Base-by-base conservation (phyloP, 2,113 vertebrate genomes). In the Cacatua alba region DNA sequence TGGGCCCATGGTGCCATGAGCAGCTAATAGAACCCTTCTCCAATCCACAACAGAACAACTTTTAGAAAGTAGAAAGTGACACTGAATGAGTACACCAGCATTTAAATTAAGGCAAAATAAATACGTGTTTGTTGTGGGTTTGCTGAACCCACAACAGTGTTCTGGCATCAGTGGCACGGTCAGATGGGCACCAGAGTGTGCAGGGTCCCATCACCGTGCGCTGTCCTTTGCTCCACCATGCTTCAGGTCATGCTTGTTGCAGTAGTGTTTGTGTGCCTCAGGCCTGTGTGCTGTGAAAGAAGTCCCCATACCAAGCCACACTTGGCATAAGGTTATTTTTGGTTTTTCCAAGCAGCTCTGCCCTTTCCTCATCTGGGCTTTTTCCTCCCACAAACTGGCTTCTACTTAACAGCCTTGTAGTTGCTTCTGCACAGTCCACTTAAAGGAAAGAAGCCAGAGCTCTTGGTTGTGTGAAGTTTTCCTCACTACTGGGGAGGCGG, bases 21-120 rank as follows among this genome's bases (percentile, higher is more conserved):
- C 16, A 62, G 35, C 25, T 37, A 21, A 13, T 1, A 3, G 5
- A 4, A 17, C 51, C 20, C 5, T 41, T 17, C 9, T 28, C 28
- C 28, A 43, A 28, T 51, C 16, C 17, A 1, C n/a, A 53, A 37
- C 46, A n/a, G 3, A 41, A 28, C 6, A 11, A n/a, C 10, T 67
- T 57, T 2, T 52, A 52, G 51, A 20, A 7, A 0, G 10, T 3
- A 9, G 28, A 4, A 46, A 48, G 83, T 43, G 65, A 62, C 44
- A 71, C 39, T 55, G 48, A 13, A 3, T 11, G 10, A 53, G 15
- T 7, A 89, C 2, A 51, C 26, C 28, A 72, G 62, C 41, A 9
- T 70, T 88, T 88, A 53, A 91, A 62, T 87, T 85, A 94, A 97
- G 92, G 94, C 90, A 88, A 76, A 86, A 91, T 90, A 96, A 91